A percentile compares a stretch with the other conserved stretches of the same genome.
These are phyloP conservation scores for Ctenopoma multispine DNA, from an alignment of 2,797 vertebrate genomes.

Conservation along the genomic window DNA sequence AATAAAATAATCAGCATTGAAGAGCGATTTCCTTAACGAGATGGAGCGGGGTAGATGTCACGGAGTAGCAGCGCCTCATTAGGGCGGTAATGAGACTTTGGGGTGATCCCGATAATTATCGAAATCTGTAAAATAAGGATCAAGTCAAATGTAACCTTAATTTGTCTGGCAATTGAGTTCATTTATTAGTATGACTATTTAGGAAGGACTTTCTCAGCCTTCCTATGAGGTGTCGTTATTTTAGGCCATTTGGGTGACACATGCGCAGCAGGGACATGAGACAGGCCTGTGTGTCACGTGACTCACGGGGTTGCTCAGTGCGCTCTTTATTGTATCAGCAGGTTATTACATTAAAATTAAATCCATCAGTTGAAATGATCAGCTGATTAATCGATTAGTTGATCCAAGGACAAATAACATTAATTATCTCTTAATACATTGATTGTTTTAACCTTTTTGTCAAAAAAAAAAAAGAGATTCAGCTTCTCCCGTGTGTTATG, in stretches of 20 bases:
- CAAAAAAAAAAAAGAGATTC: neutral
- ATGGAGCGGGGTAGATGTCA: constrained; percentile 96
- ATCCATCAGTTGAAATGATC: constrained; percentile 6
- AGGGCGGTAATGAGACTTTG: constrained; percentile 95
- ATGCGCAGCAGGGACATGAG: constrained; percentile 27
- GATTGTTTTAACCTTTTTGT: neutral
- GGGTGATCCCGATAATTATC: constrained; percentile 86
- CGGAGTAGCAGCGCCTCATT: constrained; percentile 98
- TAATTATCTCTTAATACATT: neutral
- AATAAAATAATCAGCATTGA: constrained; percentile 99
- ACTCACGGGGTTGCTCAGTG: constrained; percentile 42
- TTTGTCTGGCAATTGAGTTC: constrained; percentile 81
- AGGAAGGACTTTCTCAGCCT: constrained; percentile 59
- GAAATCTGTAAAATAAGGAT: constrained; percentile 87
- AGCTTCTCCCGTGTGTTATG: neutral
- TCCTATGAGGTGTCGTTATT: constrained; percentile 56
- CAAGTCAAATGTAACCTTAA: constrained; percentile 86
- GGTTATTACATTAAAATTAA: constrained; percentile 13
- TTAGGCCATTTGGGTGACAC: constrained; percentile 44
- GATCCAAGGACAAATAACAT: neutral
- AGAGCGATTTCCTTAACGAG: constrained; percentile 99
- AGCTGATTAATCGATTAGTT: constrained; percentile 1
- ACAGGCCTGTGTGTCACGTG: constrained; percentile 38
- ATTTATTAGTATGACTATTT: constrained; percentile 75
- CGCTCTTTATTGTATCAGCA: constrained; percentile 46